phyloP scores from a whole-genome alignment of 2,797 vertebrate species.

The Anguilla anguilla region DNA sequence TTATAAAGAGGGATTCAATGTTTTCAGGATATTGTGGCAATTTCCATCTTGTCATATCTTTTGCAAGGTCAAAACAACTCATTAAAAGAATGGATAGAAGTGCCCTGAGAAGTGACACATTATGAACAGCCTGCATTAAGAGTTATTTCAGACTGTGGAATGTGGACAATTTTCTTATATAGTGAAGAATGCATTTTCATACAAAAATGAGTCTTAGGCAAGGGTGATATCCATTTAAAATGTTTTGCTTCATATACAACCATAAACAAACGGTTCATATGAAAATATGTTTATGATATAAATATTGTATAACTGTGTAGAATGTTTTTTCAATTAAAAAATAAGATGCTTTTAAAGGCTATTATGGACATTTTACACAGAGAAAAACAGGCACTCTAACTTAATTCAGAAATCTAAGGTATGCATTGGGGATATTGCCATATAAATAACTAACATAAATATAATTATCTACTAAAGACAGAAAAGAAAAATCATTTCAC shows the following conservation, averaged over 20 bases:
- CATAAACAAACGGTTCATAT: neutral
- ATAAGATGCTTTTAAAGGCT: neutral
- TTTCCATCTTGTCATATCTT: constrained; percentile 14
- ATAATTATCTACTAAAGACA: neutral
- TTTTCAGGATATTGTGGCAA: constrained; percentile 26
- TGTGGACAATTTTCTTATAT: constrained; percentile 11
- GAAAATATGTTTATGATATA: neutral
- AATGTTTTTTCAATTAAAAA: neutral
- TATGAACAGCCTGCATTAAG: constrained; percentile 10
- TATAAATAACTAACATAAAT: neutral
- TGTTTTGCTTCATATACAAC: neutral
- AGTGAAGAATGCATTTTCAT: neutral
- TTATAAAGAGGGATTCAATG: constrained; percentile 30
- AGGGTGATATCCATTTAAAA: neutral
- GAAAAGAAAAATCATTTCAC: neutral
- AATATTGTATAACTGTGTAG: neutral
- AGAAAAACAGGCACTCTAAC: neutral
- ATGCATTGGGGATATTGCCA: neutral
- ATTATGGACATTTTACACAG: neutral
- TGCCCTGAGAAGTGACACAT: neutral
- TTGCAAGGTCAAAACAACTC: constrained; percentile 18
- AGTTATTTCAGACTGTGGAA: neutral
- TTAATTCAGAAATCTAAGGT: neutral
- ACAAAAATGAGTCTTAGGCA: constrained; percentile 4
- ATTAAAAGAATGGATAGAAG: constrained; percentile 19